Conservation (phyloP, 2,888 invertebrate genomes). For the Tyria jacobaeae region DNA sequence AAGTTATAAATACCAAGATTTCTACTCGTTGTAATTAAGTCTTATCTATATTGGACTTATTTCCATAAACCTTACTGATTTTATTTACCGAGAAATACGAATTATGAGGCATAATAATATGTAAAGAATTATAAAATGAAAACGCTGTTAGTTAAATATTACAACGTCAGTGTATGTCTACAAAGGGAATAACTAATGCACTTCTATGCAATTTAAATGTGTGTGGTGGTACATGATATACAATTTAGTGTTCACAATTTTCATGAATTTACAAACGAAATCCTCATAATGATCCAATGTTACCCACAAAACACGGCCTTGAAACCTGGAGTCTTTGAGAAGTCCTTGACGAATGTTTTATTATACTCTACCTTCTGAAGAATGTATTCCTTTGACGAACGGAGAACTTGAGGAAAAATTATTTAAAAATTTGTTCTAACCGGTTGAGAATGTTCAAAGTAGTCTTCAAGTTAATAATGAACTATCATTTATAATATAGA, state of each 20-base stretch:
- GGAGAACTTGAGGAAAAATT: constrained; percentile 29
- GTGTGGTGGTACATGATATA: not conserved
- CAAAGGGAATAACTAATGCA: not conserved
- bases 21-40: not conserved
- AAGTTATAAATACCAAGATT: no score
- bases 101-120: no score
- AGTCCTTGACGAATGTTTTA: constrained; percentile 46
- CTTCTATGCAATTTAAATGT: not conserved
- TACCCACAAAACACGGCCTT: constrained; percentile 38
- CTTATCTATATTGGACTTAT: not conserved
- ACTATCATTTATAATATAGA: constrained; percentile 31
- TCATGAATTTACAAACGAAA: constrained; percentile 19
- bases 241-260: constrained; percentile 8
- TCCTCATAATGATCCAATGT: constrained; percentile 20
- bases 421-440: constrained; percentile 44
- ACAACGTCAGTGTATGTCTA: not conserved
- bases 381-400: constrained; percentile 17
- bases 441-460: constrained; percentile 32
- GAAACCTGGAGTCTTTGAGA: constrained; percentile 42
- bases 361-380: constrained; percentile 31
- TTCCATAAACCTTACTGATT: no score
- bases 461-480: constrained; percentile 37
- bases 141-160: no score
- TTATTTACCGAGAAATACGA: no score
- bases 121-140: no score